Evolutionary conservation across 2,113 vertebrate genomes (phyloP).

Genomic region (Diadophis punctatus): DNA sequence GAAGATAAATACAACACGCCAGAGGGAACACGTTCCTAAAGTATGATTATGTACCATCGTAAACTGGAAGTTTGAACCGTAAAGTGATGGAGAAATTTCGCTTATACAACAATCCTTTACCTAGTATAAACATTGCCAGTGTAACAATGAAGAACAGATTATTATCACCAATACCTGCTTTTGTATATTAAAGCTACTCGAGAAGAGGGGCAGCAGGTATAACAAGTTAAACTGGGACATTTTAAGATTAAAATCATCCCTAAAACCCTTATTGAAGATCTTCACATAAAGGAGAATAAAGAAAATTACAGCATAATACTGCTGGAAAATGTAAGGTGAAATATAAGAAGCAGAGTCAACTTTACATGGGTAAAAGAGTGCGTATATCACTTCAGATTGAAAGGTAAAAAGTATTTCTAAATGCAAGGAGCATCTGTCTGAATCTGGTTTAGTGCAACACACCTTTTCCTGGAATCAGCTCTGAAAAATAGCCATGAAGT

Average conservation of each 20-base stretch:
- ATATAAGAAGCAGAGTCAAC: background rate
- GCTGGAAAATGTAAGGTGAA: accelerated
- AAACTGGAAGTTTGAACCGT: background rate
- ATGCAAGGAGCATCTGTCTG: background rate
- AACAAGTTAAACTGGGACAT: background rate
- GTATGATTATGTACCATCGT: background rate
- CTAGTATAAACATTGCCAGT: background rate
- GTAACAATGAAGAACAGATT: background rate
- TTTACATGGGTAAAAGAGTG: background rate
- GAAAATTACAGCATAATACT: background rate
- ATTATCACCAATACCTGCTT: background rate
- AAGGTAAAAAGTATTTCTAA: background rate
- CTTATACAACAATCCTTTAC: background rate
- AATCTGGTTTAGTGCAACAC: background rate
- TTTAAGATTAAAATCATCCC: background rate
- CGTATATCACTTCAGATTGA: background rate
- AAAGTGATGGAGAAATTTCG: background rate
- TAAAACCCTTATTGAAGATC: background rate
- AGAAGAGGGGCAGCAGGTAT: background rate
- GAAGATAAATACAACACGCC: background rate
- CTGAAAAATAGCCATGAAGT: background rate
- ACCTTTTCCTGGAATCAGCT: background rate
- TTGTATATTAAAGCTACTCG: background rate
- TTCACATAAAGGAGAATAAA: background rate
- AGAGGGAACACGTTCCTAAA: background rate